Conservation (phyloP, 2,113 vertebrate genomes). For the Reinhardtius hippoglossoides region DNA sequence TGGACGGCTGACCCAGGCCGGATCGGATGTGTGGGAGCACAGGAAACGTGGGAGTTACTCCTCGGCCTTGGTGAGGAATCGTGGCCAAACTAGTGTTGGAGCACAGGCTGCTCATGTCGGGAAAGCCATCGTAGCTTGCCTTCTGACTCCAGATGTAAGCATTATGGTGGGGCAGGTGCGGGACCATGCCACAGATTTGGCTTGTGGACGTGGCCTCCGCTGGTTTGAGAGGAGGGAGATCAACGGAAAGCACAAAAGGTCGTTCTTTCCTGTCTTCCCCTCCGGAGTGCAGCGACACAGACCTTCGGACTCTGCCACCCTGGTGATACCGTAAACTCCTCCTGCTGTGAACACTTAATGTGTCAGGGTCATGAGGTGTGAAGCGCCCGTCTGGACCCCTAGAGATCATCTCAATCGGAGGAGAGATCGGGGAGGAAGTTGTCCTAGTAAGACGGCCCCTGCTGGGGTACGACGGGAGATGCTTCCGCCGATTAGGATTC, state of each 20-base stretch:
- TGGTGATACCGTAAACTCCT: slow-evolving; percentile 49
- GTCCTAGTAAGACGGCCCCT: slow-evolving; percentile 70
- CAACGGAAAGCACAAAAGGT: slow-evolving; percentile 81
- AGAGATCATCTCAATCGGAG: slow-evolving; percentile 88
- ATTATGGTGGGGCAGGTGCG: slow-evolving; percentile 21
- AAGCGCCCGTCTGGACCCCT: slow-evolving; percentile 92
- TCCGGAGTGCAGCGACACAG: slow-evolving; percentile 70
- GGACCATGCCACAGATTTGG: slow-evolving; percentile 24
- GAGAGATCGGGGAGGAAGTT: slow-evolving; percentile 59
- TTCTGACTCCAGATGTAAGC: slow-evolving; percentile 36
- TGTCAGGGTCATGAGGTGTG: slow-evolving; percentile 55
- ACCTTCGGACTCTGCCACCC: slow-evolving; percentile 53
- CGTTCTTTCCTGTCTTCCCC: slow-evolving; percentile 61
- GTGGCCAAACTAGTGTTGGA: slow-evolving; percentile 67
- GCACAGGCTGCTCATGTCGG: slow-evolving; percentile 62
- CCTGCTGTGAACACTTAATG: slow-evolving; percentile 29
- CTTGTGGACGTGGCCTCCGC: slow-evolving; percentile 15
- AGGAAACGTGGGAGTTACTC: slow-evolving; percentile 47
- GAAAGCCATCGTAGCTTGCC: slow-evolving; percentile 31
- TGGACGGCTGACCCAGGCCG: slow-evolving; percentile 34
- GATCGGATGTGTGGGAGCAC: slow-evolving; percentile 71
- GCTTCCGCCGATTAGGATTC: slow-evolving; percentile 44
- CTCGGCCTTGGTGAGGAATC: slow-evolving; percentile 35
- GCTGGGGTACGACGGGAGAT: slow-evolving; percentile 51
- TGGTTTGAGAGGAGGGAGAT: slow-evolving; percentile 69